Conservation (phyloP, 2,797 vertebrate genomes). For the Danio tinwini region DNA sequence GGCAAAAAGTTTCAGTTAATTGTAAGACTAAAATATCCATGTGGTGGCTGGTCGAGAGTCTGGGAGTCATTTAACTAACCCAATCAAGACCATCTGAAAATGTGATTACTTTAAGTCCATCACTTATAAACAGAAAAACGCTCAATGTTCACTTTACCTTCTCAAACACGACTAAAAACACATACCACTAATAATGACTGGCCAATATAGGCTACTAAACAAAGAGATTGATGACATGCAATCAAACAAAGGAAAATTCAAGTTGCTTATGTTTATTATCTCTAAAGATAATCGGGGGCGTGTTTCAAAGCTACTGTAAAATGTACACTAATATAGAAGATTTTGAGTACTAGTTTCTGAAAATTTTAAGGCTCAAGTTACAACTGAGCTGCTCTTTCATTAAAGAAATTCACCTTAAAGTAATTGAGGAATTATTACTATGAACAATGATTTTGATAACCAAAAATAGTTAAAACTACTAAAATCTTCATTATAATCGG, state of each 20-base stretch:
- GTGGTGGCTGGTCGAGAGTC: neutral
- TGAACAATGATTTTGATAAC: neutral
- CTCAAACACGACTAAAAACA: neutral
- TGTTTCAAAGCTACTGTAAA: neutral
- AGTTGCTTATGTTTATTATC: neutral
- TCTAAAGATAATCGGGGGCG: neutral
- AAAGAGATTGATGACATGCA: conserved; percentile 29
- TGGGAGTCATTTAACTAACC: neutral
- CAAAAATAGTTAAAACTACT: neutral
- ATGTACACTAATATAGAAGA: neutral
- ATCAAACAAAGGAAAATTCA: conserved; percentile 10
- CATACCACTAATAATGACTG: neutral
- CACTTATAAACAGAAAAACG: neutral
- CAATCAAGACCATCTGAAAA: neutral
- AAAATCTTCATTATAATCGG: too few species aligned
- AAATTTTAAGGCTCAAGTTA: neutral
- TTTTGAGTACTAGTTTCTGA: neutral
- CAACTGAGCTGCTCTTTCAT: too few species aligned
- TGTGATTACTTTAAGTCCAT: neutral
- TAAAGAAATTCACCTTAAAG: neutral
- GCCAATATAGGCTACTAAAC: neutral
- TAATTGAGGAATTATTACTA: neutral
- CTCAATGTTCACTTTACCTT: neutral
- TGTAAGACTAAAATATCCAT: too few species aligned
- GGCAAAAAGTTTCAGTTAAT: too few species aligned